Percentiles rank a stretch among this genome's conserved stretches.
Conservation (phyloP, 2,113 vertebrate species). For the Parus major region DNA sequence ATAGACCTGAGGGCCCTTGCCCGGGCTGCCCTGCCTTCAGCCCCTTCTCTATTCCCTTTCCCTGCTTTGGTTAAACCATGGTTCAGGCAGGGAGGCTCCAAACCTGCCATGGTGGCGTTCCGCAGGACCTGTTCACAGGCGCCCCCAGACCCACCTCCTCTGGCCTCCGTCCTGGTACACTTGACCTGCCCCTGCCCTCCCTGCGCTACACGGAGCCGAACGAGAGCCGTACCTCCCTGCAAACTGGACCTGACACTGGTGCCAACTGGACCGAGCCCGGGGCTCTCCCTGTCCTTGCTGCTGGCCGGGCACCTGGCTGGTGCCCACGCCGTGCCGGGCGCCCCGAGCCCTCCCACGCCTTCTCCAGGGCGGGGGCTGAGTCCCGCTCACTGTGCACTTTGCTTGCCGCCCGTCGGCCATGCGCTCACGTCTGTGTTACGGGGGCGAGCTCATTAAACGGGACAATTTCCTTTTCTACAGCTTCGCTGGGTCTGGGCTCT, state of each 20-base stretch:
- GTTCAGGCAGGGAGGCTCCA: not conserved
- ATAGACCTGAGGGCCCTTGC: not conserved
- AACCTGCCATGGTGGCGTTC: not conserved
- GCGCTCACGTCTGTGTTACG: not conserved
- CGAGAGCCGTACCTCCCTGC: conserved; percentile 13
- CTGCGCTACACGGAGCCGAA: not conserved
- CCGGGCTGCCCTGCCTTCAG: not conserved
- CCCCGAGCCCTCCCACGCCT: not conserved
- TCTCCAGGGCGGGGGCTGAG: not conserved
- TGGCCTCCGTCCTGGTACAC: not conserved
- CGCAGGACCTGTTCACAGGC: not conserved
- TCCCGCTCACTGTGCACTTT: conserved; percentile 38
- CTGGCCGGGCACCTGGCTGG: not conserved
- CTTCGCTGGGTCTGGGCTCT: not conserved
- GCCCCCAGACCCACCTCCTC: not conserved
- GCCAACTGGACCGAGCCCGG: conserved; percentile 21
- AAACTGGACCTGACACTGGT: conserved; percentile 51
- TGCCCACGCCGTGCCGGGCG: not conserved
- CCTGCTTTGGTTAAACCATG: not conserved
- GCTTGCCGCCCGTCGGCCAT: not conserved
- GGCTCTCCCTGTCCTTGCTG: conserved; percentile 8
- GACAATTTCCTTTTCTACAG: conserved; percentile 59
- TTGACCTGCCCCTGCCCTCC: not conserved
- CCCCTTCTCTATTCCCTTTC: conserved; percentile 15
- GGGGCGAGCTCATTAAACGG: conserved; percentile 60